Evolutionary conservation across 2,797 vertebrate species (phyloP).

Genomic region (Cossypha dichroa): DNA sequence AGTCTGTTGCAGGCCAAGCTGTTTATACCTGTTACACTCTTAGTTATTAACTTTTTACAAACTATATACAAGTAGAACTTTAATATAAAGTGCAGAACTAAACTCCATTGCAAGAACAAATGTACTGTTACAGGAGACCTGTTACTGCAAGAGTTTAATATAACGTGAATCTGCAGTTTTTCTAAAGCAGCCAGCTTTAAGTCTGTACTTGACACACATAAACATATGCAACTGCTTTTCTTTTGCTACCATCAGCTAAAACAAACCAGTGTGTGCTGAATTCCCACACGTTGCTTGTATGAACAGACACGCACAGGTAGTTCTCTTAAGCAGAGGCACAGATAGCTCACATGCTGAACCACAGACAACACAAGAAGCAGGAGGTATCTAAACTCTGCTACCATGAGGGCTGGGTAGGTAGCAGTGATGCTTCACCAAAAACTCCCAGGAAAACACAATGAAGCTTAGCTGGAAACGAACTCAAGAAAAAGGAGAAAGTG

Average conservation of each 20-base stretch:
- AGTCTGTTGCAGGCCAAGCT: not conserved
- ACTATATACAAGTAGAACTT: not conserved
- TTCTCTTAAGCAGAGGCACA: not conserved
- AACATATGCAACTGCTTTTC: not conserved
- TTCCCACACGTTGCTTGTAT: not conserved
- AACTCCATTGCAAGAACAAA: not conserved
- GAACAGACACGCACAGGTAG: not conserved
- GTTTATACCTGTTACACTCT: not conserved
- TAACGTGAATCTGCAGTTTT: not conserved
- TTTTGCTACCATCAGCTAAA: not conserved
- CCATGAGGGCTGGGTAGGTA: not conserved
- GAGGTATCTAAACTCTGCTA: not conserved
- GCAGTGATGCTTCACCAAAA: not conserved
- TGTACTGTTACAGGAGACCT: not conserved
- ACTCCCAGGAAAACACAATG: not conserved
- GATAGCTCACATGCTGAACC: not conserved
- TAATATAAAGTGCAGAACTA: not conserved
- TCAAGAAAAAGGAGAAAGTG: not conserved
- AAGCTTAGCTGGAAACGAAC: not conserved
- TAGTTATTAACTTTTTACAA: not conserved
- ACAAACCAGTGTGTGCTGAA: not conserved
- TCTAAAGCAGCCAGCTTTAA: slow-evolving; percentile 1
- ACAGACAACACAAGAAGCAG: not conserved
- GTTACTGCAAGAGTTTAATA: not conserved
- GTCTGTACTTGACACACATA: not conserved